These are phyloP conservation scores for Chorisops tibialis DNA, from an alignment of 2,888 invertebrate genomes.

Conservation along the genomic window DNA sequence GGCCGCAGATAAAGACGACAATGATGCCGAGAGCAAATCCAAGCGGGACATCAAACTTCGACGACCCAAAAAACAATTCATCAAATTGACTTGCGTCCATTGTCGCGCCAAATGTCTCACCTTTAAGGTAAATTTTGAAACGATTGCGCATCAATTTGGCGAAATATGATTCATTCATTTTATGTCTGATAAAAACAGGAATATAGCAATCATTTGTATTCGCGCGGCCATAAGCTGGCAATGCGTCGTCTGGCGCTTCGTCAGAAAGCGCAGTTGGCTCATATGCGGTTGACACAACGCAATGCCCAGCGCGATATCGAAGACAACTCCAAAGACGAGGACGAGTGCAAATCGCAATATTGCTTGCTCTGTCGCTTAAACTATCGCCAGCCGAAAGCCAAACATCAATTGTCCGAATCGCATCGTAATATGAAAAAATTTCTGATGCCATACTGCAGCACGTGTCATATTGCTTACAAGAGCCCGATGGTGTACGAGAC, in stretches of 20 bases:
- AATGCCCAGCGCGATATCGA: slow-evolving; percentile 77
- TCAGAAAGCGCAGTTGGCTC: slow-evolving; percentile 69
- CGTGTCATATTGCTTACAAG: slow-evolving; percentile 73
- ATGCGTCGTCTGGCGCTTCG: slow-evolving; percentile 72
- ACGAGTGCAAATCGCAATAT: slow-evolving; percentile 63
- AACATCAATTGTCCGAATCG: slow-evolving; percentile 75
- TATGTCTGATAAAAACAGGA: slow-evolving; percentile 52
- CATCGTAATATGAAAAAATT: slow-evolving; percentile 84
- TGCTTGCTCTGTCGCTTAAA: slow-evolving; percentile 73
- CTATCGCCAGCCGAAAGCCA: slow-evolving; percentile 70
- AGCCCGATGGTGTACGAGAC: slow-evolving; percentile 83
- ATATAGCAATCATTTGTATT: slow-evolving; percentile 70
- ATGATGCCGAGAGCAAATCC: slow-evolving; percentile 43
- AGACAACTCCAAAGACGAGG: slow-evolving; percentile 61
- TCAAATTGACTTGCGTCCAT: slow-evolving; percentile 73
- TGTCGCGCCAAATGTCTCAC: slow-evolving; percentile 72
- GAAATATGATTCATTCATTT: neutral
- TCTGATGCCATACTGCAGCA: slow-evolving; percentile 75
- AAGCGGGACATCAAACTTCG: slow-evolving; percentile 46
- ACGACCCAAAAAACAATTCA: slow-evolving; percentile 52
- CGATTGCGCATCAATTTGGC: neutral
- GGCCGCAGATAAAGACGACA: slow-evolving; percentile 33
- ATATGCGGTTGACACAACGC: slow-evolving; percentile 77
- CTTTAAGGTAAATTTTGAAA: slow-evolving; percentile 59
- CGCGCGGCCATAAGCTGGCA: slow-evolving; percentile 66